Percentiles rank a stretch among this genome's conserved stretches.
These are phyloP conservation scores for Taurulus bubalis DNA, from an alignment of 2,113 vertebrate species.

Conservation along the genomic window DNA sequence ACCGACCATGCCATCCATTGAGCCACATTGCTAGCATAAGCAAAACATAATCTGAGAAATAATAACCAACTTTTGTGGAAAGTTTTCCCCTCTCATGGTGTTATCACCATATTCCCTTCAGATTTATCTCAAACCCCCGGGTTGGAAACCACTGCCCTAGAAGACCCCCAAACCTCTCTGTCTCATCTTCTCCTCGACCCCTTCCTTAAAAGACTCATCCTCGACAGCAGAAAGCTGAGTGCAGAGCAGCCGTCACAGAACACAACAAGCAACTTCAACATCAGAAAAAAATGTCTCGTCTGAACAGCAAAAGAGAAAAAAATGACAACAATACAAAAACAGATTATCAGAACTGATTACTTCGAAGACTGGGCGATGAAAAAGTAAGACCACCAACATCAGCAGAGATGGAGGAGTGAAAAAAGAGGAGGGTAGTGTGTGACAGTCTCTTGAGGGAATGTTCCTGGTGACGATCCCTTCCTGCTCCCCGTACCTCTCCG, in stretches of 20 bases:
- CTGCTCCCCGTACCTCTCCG: conserved; percentile 39
- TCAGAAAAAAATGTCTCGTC: conserved; percentile 85
- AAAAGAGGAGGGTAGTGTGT: conserved; percentile 14
- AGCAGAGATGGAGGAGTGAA: conserved; percentile 40
- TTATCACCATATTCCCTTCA: background rate
- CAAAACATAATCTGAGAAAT: background rate
- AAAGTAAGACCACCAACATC: conserved; percentile 40
- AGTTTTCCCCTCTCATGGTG: background rate
- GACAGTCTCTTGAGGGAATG: conserved; percentile 61
- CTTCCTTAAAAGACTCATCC: conserved; percentile 21
- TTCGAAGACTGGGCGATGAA: conserved; percentile 47
- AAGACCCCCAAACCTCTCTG: conserved; percentile 20
- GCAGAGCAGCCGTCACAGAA: conserved; percentile 73
- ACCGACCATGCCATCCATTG: background rate
- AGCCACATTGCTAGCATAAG: background rate
- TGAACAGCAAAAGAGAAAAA: conserved; percentile 53
- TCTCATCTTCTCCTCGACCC: conserved; percentile 10
- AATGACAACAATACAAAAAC: conserved; percentile 64
- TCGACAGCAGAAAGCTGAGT: conserved; percentile 75
- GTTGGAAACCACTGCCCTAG: conserved; percentile 19
- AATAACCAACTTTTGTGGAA: background rate
- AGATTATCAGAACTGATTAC: conserved; percentile 63
- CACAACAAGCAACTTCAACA: conserved; percentile 83
- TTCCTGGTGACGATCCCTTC: conserved; percentile 59
- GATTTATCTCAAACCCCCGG: background rate